Base-by-base conservation (phyloP, 2,888 invertebrate species). In the Acronicta aceris region DNA sequence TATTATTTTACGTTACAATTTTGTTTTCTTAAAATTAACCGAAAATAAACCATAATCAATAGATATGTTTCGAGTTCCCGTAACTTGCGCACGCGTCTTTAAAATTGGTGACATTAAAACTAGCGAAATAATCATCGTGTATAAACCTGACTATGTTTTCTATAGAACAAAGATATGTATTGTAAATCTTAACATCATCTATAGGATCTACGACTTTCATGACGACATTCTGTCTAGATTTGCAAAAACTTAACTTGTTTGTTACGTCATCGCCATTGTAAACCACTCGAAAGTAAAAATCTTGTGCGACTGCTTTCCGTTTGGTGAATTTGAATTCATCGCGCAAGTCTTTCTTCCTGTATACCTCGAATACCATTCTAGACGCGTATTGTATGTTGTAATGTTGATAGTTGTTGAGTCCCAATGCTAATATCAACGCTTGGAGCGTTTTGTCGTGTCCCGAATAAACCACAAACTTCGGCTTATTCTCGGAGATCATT, bases 361-460 rank as follows among this genome's bases (percentile, higher is more conserved):
- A 98, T 0, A 99, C 96, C 89, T 99, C 99, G 74, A 99, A 97
- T 3, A 98, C 96, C 76, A 99, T 95, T 55, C 99, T 95, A 0
- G 98, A 97, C 0, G 98, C 98, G 86, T 98, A 99, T 21, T 97
- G 96, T 47, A 98, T 97, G 67, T 97, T 95, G 13, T 96, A 96
- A 70, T 96, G 95, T 48, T 95, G 95, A 62, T 96, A 95, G 59
- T 94, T 95, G 17, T 90, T 93, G 4, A 98, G 89, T 0, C 98
- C 98, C 49, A 99, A 86, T 0, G 98, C 97, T 2, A 97, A 95
- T 1, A 97, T 96, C 40, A 99, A 89, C 70, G 98, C 97, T 80
- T 98, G 97, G 40, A 99, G 84, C 0, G 99, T 99, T 81, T 97
- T 97, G 88, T 99, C 99, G 81, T 99, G 99, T 0, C 98, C 99